Evolutionary conservation across 2,888 invertebrate species (phyloP).

Genomic region (Habroteleia sp.): DNA sequence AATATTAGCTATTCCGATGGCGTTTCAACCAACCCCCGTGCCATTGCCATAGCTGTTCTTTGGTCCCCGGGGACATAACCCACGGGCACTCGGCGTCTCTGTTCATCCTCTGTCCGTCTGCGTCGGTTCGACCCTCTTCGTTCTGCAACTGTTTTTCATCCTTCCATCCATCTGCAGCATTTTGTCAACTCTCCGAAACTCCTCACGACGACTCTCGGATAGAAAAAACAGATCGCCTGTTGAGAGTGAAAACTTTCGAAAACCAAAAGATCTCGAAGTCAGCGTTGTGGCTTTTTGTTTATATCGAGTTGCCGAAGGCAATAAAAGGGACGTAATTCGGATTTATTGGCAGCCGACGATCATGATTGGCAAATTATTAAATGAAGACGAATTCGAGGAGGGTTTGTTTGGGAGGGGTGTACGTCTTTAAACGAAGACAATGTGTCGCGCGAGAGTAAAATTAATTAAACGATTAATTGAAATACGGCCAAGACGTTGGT

Average conservation of each 20-base stretch:
- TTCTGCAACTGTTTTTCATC: constrained; percentile 46
- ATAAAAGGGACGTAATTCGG: no score
- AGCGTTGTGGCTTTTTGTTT: neutral
- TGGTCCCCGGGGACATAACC: constrained; percentile 64
- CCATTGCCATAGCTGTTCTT: constrained; percentile 67
- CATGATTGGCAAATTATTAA: no score
- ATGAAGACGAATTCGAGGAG: no score
- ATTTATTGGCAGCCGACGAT: no score
- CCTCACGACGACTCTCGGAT: constrained; percentile 36
- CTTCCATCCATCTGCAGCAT: constrained; percentile 60
- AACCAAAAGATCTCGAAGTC: constrained; percentile 20
- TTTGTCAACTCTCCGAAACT: constrained; percentile 66
- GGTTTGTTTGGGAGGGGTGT: no score
- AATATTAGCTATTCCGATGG: constrained; percentile 74
- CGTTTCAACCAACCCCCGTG: constrained; percentile 69
- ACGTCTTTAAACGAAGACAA: no score
- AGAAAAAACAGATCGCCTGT: constrained; percentile 46
- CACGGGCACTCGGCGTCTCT: constrained; percentile 39
- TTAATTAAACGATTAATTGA: no score
- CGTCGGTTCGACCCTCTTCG: constrained; percentile 17
- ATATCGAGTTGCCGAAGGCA: no score
- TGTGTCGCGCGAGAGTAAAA: no score
- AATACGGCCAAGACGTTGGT: no score
- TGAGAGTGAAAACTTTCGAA: constrained; percentile 34
- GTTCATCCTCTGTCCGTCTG: neutral